Evolutionary conservation across 2,888 invertebrate species (phyloP).

Genomic region (Mythimna loreyi): DNA sequence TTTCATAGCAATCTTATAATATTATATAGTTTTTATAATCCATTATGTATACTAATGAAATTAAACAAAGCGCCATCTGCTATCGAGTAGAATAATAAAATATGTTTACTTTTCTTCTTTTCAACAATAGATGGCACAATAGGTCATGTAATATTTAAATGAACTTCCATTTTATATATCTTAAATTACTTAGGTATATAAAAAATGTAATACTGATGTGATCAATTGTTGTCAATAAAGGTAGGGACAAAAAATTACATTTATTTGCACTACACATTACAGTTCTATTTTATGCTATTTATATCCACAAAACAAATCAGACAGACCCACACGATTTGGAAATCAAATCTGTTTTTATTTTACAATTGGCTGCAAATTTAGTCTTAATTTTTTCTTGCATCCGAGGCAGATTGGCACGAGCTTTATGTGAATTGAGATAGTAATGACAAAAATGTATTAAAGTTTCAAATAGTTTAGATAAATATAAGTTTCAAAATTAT

Average conservation of each 20-base stretch:
- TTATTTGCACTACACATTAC: background rate
- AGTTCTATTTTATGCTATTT: background rate
- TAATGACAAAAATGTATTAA: too few species aligned
- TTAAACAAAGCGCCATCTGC: conserved; percentile 25
- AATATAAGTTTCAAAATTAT: background rate
- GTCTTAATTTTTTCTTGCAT: background rate
- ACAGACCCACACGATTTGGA: background rate
- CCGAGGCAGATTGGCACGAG: background rate
- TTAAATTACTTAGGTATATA: too few species aligned
- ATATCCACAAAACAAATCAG: background rate
- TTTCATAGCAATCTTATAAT: too few species aligned
- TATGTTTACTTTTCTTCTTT: background rate
- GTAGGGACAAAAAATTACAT: background rate
- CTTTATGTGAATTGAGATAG: background rate
- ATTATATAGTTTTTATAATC: too few species aligned
- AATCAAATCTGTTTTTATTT: background rate
- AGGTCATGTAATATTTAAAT: too few species aligned
- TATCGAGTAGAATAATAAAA: conserved; percentile 23
- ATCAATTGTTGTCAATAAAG: background rate
- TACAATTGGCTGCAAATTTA: background rate
- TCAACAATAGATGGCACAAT: conserved; percentile 24
- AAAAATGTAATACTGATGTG: too few species aligned
- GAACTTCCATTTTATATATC: too few species aligned
- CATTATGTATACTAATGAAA: background rate
- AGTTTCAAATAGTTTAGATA: too few species aligned